Conservation (phyloP, 2,797 vertebrate species). For the Phoeniculus purpureus region DNA sequence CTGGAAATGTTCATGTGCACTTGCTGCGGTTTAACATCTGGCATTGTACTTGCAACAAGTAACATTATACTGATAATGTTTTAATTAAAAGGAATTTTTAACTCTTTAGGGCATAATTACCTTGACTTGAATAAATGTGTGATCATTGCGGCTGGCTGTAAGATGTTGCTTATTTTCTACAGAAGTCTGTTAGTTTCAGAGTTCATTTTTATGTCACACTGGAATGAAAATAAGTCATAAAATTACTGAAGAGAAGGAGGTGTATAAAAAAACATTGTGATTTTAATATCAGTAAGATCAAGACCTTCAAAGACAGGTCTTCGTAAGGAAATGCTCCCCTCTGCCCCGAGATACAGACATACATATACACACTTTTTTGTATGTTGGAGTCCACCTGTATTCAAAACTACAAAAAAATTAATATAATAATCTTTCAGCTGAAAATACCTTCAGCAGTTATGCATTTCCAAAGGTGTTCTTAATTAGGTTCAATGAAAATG, state of each 20-base stretch:
- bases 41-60: not conserved
- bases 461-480: not conserved
- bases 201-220: not conserved
- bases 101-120: not conserved
- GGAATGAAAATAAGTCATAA: not conserved
- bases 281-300: not conserved
- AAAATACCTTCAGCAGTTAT: not conserved
- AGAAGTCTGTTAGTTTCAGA: not conserved
- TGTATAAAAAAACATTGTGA: rapidly evolving
- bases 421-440: not conserved
- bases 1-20: not conserved
- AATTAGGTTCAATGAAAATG: not conserved
- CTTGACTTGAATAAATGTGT: not conserved
- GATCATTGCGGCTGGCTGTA: not conserved
- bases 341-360: not conserved
- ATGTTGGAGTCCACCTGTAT: not conserved
- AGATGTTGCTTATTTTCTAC: not conserved
- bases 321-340: not conserved
- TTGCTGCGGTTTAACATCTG: not conserved
- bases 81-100: constrained; percentile 7
- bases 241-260: not conserved
- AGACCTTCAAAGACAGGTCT: not conserved
- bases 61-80: not conserved
- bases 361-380: rapidly evolving
- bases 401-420: not conserved